These are phyloP conservation scores for Pseudachorutes palmiensis DNA, from an alignment of 1,140 invertebrate genomes.

Conservation along the genomic window DNA sequence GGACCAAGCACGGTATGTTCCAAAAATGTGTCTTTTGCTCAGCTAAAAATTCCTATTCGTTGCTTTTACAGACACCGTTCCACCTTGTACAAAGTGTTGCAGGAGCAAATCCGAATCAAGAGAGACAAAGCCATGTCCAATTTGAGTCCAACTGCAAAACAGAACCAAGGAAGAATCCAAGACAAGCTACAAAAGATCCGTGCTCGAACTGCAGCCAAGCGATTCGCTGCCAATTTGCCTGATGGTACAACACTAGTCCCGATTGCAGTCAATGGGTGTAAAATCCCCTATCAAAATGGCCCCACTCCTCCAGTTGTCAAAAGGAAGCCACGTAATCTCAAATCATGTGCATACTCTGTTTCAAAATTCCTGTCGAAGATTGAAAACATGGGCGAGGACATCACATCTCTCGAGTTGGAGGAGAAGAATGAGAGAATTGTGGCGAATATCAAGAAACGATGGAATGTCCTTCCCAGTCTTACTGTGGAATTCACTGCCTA, in stretches of 20 bases:
- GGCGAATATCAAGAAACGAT: constrained; percentile 79
- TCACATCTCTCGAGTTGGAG: constrained; percentile 63
- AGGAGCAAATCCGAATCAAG: constrained; percentile 67
- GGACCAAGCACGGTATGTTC: constrained; percentile 39
- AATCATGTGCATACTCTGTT: constrained; percentile 81
- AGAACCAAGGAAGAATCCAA: constrained; percentile 42
- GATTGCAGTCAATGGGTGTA: not conserved
- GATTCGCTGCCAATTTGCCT: not conserved
- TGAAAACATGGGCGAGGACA: constrained; percentile 80
- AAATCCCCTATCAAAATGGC: not conserved
- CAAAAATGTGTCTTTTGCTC: not conserved
- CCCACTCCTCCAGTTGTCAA: not conserved
- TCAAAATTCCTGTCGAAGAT: constrained; percentile 74
- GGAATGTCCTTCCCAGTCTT: constrained; percentile 83
- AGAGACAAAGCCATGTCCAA: constrained; percentile 52
- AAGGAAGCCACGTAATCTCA: constrained; percentile 55
- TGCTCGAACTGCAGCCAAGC: constrained; percentile 19
- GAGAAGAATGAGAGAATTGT: constrained; percentile 68
- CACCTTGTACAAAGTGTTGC: constrained; percentile 79
- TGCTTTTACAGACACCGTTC: constrained; percentile 49
- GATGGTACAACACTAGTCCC: not conserved
- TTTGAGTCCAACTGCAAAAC: constrained; percentile 13
- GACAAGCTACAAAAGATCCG: constrained; percentile 53
- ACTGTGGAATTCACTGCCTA: constrained; percentile 91
- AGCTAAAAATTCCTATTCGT: not conserved